These are phyloP conservation scores for Phoxinus phoxinus DNA, from an alignment of 2,113 vertebrate genomes.

Conservation along the genomic window DNA sequence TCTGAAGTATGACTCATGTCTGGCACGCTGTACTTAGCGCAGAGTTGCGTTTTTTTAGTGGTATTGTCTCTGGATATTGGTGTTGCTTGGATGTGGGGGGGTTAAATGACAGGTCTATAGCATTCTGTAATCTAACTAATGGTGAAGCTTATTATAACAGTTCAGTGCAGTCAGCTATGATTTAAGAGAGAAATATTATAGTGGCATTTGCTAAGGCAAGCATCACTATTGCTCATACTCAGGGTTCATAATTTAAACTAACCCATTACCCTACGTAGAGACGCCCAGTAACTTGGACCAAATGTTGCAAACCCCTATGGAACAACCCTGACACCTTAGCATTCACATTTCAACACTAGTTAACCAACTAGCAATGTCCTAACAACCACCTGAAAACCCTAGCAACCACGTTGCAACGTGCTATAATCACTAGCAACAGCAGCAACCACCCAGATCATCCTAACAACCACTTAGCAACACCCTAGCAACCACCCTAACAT, in stretches of 20 bases:
- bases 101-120: slow-evolving; percentile 37
- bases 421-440: too few species aligned
- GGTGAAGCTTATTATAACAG: slow-evolving; percentile 23
- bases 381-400: too few species aligned
- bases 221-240: neutral
- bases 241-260: neutral
- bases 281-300: neutral
- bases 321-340: neutral
- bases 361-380: too few species aligned
- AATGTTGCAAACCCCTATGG: neutral
- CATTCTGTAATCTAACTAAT: slow-evolving; percentile 32
- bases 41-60: slow-evolving; percentile 31
- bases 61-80: slow-evolving; percentile 36
- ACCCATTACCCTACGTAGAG: neutral
- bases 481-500: neutral
- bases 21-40: slow-evolving; percentile 27
- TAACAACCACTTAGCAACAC: too few species aligned
- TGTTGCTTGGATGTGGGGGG: neutral
- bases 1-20: slow-evolving; percentile 45
- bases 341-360: too few species aligned
- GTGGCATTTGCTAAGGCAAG: neutral
- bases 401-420: too few species aligned
- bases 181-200: slow-evolving; percentile 7
- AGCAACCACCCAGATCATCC: too few species aligned
- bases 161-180: slow-evolving; percentile 15